phyloP scores from a whole-genome alignment of 2,888 invertebrate species.

The Netelia virgata region DNA sequence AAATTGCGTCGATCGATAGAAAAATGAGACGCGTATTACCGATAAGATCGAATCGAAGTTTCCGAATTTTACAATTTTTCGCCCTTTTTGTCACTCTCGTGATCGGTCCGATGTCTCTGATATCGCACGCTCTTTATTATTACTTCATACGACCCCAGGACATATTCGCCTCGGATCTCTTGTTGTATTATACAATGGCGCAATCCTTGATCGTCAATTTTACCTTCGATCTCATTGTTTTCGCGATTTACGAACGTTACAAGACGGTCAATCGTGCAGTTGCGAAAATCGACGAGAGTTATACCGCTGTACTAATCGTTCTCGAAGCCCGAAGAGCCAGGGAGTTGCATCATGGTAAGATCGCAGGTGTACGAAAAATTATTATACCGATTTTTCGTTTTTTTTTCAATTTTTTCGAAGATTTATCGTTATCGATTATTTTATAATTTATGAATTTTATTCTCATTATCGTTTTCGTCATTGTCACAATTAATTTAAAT shows the following conservation, averaged over 20 bases:
- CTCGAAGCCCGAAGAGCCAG: constrained; percentile 74
- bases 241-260: constrained; percentile 73
- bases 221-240: constrained; percentile 75
- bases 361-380: not conserved
- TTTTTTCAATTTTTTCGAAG: not conserved
- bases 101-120: constrained; percentile 74
- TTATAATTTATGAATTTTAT: too few species aligned
- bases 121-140: constrained; percentile 76
- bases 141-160: constrained; percentile 74
- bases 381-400: not conserved
- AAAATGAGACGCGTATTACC: constrained; percentile 70
- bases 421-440: not conserved
- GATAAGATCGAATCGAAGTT: constrained; percentile 63
- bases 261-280: constrained; percentile 73
- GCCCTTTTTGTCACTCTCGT: constrained; percentile 67
- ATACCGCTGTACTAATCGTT: constrained; percentile 70
- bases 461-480: too few species aligned
- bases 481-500: not conserved
- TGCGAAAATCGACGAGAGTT: constrained; percentile 63
- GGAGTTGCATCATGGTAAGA: constrained; percentile 75
- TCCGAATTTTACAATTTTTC: constrained; percentile 70
- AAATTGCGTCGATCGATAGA: constrained; percentile 71
- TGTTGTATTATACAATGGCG: constrained; percentile 78
- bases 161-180: constrained; percentile 77
- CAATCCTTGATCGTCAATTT: constrained; percentile 77